A percentile compares a stretch with the other conserved stretches of the same genome.
Evolutionary conservation across 1,140 invertebrate genomes (phyloP).

Genomic region (Atta colombica): DNA sequence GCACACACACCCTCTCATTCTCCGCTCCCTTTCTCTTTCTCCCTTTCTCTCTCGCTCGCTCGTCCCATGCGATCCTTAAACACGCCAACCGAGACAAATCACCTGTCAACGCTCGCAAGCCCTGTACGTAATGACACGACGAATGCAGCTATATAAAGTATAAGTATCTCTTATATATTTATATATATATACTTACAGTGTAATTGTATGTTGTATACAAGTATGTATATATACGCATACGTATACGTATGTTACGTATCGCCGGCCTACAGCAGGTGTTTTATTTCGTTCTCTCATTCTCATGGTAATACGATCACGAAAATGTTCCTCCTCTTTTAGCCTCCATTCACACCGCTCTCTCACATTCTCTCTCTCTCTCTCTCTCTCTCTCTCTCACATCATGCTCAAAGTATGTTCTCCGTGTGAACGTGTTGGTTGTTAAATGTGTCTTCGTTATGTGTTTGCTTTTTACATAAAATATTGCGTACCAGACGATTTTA

Average conservation of each 20-base stretch:
- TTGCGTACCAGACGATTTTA: slow-evolving; percentile 82
- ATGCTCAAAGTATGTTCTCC: slow-evolving; percentile 6
- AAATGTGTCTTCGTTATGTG: neutral
- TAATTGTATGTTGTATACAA: slow-evolving; percentile 72
- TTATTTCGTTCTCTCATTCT: slow-evolving; percentile 56
- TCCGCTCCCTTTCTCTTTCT: slow-evolving; percentile 49
- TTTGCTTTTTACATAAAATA: slow-evolving; percentile 81
- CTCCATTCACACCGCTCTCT: slow-evolving; percentile 42
- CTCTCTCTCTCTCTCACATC: slow-evolving; percentile 20
- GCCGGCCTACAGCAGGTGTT: slow-evolving; percentile 54
- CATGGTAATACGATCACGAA: slow-evolving; percentile 28
- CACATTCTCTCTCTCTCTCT: slow-evolving; percentile 17
- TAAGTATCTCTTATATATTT: slow-evolving; percentile 71
- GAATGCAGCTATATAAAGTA: slow-evolving; percentile 76
- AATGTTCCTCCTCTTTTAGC: neutral
- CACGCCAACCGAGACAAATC: slow-evolving; percentile 71
- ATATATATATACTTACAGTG: slow-evolving; percentile 70
- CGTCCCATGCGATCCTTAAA: slow-evolving; percentile 59
- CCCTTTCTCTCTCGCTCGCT: slow-evolving; percentile 31
- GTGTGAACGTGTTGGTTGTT: slow-evolving; percentile 32
- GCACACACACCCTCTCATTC: slow-evolving; percentile 46
- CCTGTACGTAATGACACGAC: slow-evolving; percentile 69
- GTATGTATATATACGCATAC: slow-evolving; percentile 65
- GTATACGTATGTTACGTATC: slow-evolving; percentile 62
- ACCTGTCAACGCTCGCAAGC: slow-evolving; percentile 71